Evolutionary conservation across 2,888 invertebrate species (phyloP).

Genomic region (Spicauda simplicius): DNA sequence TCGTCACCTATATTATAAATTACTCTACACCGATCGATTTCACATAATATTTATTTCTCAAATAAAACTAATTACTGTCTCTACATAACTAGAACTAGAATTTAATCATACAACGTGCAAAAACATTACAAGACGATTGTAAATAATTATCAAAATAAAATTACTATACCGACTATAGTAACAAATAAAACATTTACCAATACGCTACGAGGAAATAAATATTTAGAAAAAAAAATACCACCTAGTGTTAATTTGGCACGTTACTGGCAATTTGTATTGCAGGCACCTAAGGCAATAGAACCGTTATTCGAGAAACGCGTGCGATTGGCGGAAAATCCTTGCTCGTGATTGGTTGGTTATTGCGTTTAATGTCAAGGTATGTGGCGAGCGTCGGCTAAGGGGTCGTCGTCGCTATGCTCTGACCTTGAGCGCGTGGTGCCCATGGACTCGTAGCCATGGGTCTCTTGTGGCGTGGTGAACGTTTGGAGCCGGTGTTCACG

Average conservation of each 20-base stretch:
- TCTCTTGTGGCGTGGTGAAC: constrained; percentile 71
- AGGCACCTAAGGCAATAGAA: not conserved
- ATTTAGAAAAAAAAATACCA: constrained; percentile 19
- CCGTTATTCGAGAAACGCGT: constrained; percentile 9
- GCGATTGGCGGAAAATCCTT: constrained; percentile 21
- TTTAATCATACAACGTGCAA: not conserved
- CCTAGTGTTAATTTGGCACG: constrained; percentile 39
- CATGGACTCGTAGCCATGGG: constrained; percentile 93
- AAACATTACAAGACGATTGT: not conserved
- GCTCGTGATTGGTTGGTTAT: constrained; percentile 37
- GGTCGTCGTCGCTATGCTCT: constrained; percentile 73
- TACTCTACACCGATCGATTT: constrained; percentile 8
- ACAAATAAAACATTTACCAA: not conserved
- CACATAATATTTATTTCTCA: not conserved
- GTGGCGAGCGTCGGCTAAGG: constrained; percentile 58
- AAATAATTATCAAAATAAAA: constrained; percentile 27
- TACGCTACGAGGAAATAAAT: constrained; percentile 6
- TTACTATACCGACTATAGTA: constrained; percentile 10
- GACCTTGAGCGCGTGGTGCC: constrained; percentile 94
- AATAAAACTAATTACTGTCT: constrained; percentile 14
- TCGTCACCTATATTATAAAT: constrained; percentile 21
- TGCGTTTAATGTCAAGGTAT: constrained; percentile 66
- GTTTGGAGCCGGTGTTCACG: constrained; percentile 86
- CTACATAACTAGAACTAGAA: constrained; percentile 17
- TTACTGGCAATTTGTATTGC: constrained; percentile 26